A percentile compares a stretch with the other conserved stretches of the same genome.
phyloP scores from a whole-genome alignment of 1,140 invertebrate species.

The Diachasma alloeum region DNA sequence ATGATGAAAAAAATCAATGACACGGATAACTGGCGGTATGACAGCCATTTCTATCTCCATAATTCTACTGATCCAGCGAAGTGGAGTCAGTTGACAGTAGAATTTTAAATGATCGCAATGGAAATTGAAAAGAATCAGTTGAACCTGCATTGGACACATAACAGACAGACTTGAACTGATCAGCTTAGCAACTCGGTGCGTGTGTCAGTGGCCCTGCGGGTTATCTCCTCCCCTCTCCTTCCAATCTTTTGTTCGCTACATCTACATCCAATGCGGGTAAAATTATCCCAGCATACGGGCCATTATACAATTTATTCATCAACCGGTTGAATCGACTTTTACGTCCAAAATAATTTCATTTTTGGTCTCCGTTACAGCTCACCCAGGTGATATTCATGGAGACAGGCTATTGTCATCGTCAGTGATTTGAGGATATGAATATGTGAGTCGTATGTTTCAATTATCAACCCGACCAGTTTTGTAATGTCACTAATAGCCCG shows the following conservation, averaged over 20 bases:
- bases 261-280: neutral
- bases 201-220: neutral
- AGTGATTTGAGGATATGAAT: neutral
- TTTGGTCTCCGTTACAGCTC: neutral
- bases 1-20: neutral
- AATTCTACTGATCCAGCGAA: neutral
- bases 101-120: neutral
- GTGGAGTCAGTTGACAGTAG: neutral
- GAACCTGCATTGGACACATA: neutral
- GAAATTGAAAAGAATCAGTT: neutral
- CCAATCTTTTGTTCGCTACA: neutral
- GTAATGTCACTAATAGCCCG: neutral
- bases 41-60: no score
- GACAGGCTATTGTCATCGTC: neutral
- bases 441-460: neutral
- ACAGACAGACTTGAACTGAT: neutral
- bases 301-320: neutral
- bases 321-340: neutral
- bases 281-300: neutral
- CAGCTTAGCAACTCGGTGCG: neutral
- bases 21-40: no score
- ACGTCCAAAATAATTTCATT: neutral
- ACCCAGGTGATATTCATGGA: neutral
- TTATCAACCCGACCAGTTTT: neutral
- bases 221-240: neutral